A percentile compares a stretch with the other conserved stretches of the same genome.
Evolutionary conservation across 2,888 invertebrate species (phyloP).

Genomic region (Macrophya alboannulata): DNA sequence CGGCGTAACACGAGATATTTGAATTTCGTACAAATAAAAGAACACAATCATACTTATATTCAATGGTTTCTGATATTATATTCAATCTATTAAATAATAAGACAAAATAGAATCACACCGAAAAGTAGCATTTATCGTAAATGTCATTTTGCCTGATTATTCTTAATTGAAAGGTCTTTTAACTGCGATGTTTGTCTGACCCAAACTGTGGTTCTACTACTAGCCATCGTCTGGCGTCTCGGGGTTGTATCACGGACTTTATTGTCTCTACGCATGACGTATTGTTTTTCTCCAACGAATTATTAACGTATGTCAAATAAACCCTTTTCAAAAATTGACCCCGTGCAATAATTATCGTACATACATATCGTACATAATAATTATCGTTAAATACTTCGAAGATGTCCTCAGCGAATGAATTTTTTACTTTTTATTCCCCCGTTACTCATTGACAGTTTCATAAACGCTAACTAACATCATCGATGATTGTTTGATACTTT

Average conservation of each 20-base stretch:
- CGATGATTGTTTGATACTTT: neutral
- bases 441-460: neutral
- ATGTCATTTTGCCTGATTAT: neutral
- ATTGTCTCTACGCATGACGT: neutral
- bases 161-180: neutral
- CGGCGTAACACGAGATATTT: neutral
- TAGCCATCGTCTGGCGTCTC: neutral
- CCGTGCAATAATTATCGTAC: neutral
- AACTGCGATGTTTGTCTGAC: conserved; percentile 23
- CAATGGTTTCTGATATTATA: neutral
- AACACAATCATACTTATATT: neutral
- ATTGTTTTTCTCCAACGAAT: too few relatives aligned
- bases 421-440: too few relatives aligned
- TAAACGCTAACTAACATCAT: neutral
- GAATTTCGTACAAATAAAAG: neutral
- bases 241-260: neutral
- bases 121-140: neutral
- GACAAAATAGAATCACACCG: neutral
- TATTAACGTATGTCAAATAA: conserved; percentile 1
- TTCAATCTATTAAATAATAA: neutral
- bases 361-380: too few relatives aligned
- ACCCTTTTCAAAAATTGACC: neutral
- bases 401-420: neutral
- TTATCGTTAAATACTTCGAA: neutral
- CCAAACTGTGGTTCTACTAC: neutral